Evolutionary conservation across 2,888 invertebrate genomes (phyloP).

Genomic region (Eupithecia subumbrata): DNA sequence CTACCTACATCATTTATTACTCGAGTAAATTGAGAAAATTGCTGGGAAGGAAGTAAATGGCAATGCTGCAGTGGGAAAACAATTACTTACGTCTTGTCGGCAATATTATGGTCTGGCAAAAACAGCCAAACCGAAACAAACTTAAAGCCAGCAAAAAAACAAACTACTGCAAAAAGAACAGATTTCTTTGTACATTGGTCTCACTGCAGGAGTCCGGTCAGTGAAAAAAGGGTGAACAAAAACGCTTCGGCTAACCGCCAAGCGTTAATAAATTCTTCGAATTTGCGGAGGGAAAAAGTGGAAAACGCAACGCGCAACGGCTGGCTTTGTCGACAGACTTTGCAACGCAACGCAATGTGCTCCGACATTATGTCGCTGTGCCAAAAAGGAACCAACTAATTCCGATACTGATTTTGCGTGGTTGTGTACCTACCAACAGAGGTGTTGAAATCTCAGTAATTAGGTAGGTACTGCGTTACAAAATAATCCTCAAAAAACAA

Average conservation of each 20-base stretch:
- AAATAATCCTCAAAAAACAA: not conserved
- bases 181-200: slow-evolving; percentile 64
- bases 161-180: slow-evolving; percentile 48
- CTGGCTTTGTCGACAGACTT: slow-evolving; percentile 50
- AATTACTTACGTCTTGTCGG: not conserved
- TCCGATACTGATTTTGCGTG: slow-evolving; percentile 6
- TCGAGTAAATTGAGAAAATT: not conserved
- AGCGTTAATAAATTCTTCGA: slow-evolving; percentile 80
- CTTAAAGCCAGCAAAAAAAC: slow-evolving; percentile 46
- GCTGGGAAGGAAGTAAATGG: not conserved
- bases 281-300: slow-evolving; percentile 66
- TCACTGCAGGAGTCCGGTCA: slow-evolving; percentile 63
- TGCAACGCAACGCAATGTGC: slow-evolving; percentile 38
- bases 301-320: slow-evolving; percentile 60
- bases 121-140: slow-evolving; percentile 21
- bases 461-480: not conserved
- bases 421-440: not conserved
- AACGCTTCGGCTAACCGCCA: slow-evolving; percentile 76
- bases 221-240: slow-evolving; percentile 69
- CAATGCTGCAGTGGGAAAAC: not conserved
- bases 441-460: not conserved
- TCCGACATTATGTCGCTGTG: slow-evolving; percentile 38
- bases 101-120: slow-evolving; percentile 7
- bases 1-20: not conserved
- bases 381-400: slow-evolving; percentile 33